A percentile compares a stretch with the other conserved stretches of the same genome.
Conservation (phyloP, 2,113 vertebrate genomes). For the Rhinogobius similis region DNA sequence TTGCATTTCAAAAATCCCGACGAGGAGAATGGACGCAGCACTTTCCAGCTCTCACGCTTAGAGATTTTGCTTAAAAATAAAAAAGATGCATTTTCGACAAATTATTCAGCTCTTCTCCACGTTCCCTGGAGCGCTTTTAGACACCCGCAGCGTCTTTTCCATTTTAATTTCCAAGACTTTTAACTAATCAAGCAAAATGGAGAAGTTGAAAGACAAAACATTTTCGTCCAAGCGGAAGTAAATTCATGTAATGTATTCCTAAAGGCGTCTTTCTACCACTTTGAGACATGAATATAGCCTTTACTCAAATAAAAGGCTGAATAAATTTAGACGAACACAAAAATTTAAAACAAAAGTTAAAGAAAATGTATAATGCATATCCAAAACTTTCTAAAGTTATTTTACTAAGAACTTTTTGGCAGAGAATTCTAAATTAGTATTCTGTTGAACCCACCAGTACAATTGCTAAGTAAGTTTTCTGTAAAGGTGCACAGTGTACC, state of each 20-base stretch:
- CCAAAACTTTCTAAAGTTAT: background rate
- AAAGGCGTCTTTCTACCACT: background rate
- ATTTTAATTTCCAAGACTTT: background rate
- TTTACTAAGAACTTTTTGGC: background rate
- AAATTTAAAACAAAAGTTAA: background rate
- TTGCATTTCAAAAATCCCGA: constrained; percentile 42
- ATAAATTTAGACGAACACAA: too few species aligned
- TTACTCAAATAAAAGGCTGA: background rate
- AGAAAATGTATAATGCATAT: background rate
- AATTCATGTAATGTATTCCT: background rate
- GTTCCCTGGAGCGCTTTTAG: constrained; percentile 5
- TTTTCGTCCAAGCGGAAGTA: background rate
- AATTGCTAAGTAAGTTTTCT: background rate
- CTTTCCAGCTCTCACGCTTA: constrained; percentile 15
- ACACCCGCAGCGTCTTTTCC: background rate
- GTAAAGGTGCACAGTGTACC: too few species aligned
- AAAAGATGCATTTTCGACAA: background rate
- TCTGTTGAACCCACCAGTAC: too few species aligned
- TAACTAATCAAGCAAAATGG: constrained; percentile 13
- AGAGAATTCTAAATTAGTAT: background rate
- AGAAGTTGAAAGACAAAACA: constrained; percentile 2
- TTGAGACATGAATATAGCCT: background rate
- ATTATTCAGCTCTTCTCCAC: constrained; percentile 3
- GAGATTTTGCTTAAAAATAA: constrained; percentile 9
- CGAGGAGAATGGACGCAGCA: constrained; percentile 25